Evolutionary conservation across 37 sponge, comb jelly and placozoan genomes (phyloP), one percentile per base, ranked within the genome.

Genomic region (Hormiphora californensis): DNA sequence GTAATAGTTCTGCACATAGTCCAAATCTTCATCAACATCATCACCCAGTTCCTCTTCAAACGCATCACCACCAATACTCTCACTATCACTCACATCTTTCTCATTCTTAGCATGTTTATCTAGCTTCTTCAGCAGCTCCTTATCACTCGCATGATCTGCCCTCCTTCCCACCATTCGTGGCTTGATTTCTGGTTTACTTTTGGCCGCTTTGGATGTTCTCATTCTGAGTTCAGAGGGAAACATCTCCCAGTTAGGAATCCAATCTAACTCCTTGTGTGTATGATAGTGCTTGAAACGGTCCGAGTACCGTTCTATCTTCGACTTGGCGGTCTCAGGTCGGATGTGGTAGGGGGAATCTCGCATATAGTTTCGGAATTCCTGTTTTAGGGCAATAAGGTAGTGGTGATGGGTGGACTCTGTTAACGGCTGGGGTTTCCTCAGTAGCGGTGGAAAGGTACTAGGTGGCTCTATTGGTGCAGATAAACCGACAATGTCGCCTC

Each of bases 1-100:
- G 25, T 73, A 73, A 41, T 73, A 73, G 25, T 73, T 73, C 81
- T 73, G 81, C 40, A 73, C 81, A 41, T 73, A 73, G 43, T 73
- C 81, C 44, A 73, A 36, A 38, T 87, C 87, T 39, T 54, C 87
- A 5, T 62, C 65, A 0, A 61, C 87, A 36, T 61, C 87, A 86
- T 54, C 87, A 57, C 17, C 37, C 40, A 55, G 33, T 34, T 87
- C 87, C 25, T 85, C 85, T 31, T 87, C 87, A 17, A 61, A 61
- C 40, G 3, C 55, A 37, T 41, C 28, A 37, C 32, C 87, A 62
- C 51, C 46, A 15, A 30, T 34, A 61, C 44, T 44, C 27, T 21
- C 44, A 21, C 1, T 41, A 2, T 62, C 87, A 12, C 40, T 59
- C 22, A 40, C 63, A 15, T 44, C 85, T n/a, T 87, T 63, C 63